These are phyloP conservation scores for Aleiodes alternator DNA, from an alignment of 2,888 invertebrate genomes.

Conservation along the genomic window DNA sequence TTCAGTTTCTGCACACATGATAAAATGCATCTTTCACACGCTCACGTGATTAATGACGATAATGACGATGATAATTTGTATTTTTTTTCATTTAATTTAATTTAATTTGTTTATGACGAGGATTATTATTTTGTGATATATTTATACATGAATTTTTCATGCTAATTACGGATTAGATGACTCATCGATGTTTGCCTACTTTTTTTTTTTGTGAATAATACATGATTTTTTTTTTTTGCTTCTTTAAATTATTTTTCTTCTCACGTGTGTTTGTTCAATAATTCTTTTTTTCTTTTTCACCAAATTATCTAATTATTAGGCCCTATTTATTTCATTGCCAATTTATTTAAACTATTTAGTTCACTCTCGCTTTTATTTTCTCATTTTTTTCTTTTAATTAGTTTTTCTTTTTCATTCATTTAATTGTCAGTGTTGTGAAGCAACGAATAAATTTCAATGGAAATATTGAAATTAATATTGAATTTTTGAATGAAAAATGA, in stretches of 20 bases:
- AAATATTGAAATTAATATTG: neutral
- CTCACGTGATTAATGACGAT: slow-evolving; percentile 44
- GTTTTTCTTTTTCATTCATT: slow-evolving; percentile 8
- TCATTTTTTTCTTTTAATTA: slow-evolving; percentile 39
- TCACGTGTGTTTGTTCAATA: neutral
- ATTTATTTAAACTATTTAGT: slow-evolving; percentile 31
- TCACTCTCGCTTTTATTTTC: slow-evolving; percentile 27
- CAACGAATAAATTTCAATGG: neutral
- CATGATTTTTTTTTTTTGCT: neutral
- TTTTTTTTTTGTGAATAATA: slow-evolving; percentile 5
- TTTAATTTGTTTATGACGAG: slow-evolving; percentile 50
- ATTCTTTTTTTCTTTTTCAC: neutral
- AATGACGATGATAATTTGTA: slow-evolving; percentile 51
- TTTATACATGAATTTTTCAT: slow-evolving; percentile 38
- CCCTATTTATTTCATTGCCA: slow-evolving; percentile 25
- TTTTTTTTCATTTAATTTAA: neutral
- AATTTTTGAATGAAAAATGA: neutral
- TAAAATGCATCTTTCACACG: slow-evolving; percentile 1
- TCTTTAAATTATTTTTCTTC: slow-evolving; percentile 12
- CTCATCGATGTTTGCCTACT: neutral
- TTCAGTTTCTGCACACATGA: slow-evolving; percentile 7
- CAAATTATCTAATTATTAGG: slow-evolving; percentile 30
- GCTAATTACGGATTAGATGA: slow-evolving; percentile 6
- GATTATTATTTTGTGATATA: slow-evolving; percentile 39
- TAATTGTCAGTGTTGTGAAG: slow-evolving; percentile 20